Base-by-base conservation (phyloP, 30 jellyfish, hydroid and myxozoan genomes). In the Turritopsis dohrnii region DNA sequence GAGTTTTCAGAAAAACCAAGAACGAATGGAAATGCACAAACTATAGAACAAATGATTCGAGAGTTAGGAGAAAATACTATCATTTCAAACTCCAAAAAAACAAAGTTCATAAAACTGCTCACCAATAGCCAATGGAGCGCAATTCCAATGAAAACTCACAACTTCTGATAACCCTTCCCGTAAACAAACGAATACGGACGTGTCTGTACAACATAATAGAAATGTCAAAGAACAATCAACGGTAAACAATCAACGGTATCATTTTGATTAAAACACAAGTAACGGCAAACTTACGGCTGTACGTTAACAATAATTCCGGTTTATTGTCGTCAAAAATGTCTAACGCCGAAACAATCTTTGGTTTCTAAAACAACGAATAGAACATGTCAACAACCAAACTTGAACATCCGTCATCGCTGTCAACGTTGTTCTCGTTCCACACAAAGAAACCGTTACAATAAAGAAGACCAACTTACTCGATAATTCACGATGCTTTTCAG, bases 271-370 rank as follows among this genome's bases (percentile, higher is more conserved):
- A n/a, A n/a, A n/a, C n/a, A n/a, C n/a, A n/a, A n/a, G n/a, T n/a
- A n/a, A n/a, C n/a, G n/a, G n/a, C n/a, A n/a, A n/a, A 88, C 99
- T 76, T 66, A 94, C 99, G 96, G 72, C 95, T 94, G 79, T 94
- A 94, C 24, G 99, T 88, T 28, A 94, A 84, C 23, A 94, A 79
- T 28, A 94, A 54, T 71, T 94, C 99, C 3, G 99, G 99, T 76
- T 89, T 94, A 72, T 94, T 96, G 31, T 89, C 96, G 75, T 94
- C 99, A 82, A 88, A 88, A 28, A 89, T 94, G 86, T 94, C 99
- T 25, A 94, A 65, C 0, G 99, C 99, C 21, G 99, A 94, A 26
- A 94, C 96, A 21, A 94, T 79, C 31, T 79, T 85, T 17, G 86
- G 81, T 25, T 89, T 75, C 99, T 94, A 84, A 30, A 24, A 9